Base-by-base conservation (phyloP, 2,113 vertebrate genomes). In the Calypte anna region DNA sequence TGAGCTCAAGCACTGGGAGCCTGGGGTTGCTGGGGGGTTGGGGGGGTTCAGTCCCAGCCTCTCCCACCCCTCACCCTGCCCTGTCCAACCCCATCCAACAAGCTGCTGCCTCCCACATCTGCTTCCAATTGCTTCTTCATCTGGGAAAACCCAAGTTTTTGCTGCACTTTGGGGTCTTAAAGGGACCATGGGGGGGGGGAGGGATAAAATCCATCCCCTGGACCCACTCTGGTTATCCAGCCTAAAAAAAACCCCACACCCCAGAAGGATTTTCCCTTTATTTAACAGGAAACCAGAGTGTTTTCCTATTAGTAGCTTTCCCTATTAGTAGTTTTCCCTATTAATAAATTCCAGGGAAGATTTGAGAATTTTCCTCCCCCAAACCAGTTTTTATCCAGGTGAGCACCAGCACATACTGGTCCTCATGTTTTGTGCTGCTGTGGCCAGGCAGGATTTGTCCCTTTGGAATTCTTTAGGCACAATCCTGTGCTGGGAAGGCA, bases 81-180 rank as follows among this genome's bases (percentile, higher is more conserved):
- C 95, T 43, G 14, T 67, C 93, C 44, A 33, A 94, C 96, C 94
- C 96, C 48, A 19, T 90, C 79, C 94, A 96, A 87, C 83, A 87
- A 93, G 75, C 90, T 8, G 67, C 91, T 58, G 83, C 82, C 86
- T 86, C 86, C 64, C 31, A 77, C 97, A 96, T 96, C 97, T 94
- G 97, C 85, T 96, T 97, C 94, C 93, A 96, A 95, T 96, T 38
- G 8, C 74, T 68, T 73, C 95, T 72, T 95, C 96, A 27, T 81
- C 93, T 88, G 97, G 96, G 94, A 97, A 97, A 93, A 75, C 28
- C 69, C 80, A 16, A 79, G 53, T 11, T 61, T 85, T 66, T 4
- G 23, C 54, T 85, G 70, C 20, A 17, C n/a, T 59, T 87, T 3
- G 0, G 70, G 94, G 57, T 90, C 91, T 96, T 95, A 97, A 97